These are phyloP conservation scores for Latrodectus geometricus DNA, from an alignment of 1,140 invertebrate species.

Conservation along the genomic window DNA sequence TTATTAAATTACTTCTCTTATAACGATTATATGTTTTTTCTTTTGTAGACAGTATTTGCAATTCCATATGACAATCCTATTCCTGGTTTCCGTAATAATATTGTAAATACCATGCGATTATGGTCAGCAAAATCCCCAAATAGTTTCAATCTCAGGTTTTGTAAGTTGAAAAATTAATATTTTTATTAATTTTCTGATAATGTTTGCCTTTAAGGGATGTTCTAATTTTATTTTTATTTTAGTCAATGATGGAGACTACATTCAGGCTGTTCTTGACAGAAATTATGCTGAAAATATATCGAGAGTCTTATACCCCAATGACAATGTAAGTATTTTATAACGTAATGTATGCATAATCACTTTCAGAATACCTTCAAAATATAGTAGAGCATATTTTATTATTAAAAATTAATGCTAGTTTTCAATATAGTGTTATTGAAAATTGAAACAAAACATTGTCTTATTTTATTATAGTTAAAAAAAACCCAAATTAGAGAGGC, in stretches of 20 bases:
- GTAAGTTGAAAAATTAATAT: constrained; percentile 66
- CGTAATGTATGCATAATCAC: not conserved
- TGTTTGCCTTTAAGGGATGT: not conserved
- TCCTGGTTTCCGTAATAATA: constrained; percentile 97
- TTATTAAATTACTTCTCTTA: too few relatives aligned
- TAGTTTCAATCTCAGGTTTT: constrained; percentile 97
- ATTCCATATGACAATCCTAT: constrained; percentile 99
- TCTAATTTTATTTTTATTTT: constrained; percentile 5
- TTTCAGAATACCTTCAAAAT: not conserved
- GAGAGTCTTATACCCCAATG: constrained; percentile 97
- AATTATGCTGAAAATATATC: constrained; percentile 98
- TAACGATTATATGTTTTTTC: not conserved
- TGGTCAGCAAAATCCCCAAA: constrained; percentile 99
- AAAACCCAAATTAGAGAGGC: too few relatives aligned
- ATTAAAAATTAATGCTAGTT: not conserved
- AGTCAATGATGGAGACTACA: constrained; percentile 96
- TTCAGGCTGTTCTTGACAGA: constrained; percentile 97
- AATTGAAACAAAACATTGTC: not conserved
- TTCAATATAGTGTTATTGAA: not conserved
- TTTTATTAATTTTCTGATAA: not conserved
- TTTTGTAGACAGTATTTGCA: constrained; percentile 81
- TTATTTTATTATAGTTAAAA: too few relatives aligned
- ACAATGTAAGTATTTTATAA: constrained; percentile 78
- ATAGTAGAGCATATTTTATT: not conserved
- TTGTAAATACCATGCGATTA: constrained; percentile 95